Evolutionary conservation across 1,140 invertebrate species (phyloP), one percentile per base, ranked within the genome.

Genomic region (Dendroctonus ponderosae): DNA sequence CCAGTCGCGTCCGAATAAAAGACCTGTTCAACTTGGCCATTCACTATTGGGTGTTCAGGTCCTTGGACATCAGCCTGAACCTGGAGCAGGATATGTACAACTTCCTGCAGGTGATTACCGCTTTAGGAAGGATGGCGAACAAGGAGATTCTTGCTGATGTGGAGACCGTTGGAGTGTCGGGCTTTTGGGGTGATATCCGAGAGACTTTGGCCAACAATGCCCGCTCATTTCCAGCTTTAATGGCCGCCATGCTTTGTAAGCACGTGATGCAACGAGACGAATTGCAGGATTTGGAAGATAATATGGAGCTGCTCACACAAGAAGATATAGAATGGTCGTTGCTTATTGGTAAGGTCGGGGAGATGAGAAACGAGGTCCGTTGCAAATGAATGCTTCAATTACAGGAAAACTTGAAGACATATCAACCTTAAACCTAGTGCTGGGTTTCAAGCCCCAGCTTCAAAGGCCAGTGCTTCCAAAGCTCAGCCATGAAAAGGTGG

Each of bases 351-450:
- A 26, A 56, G 53, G 11, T 56, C 26, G 26, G 26, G 26, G 26
- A 1, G 26, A 26, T 26, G 26, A 26, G 26, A 26, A 26, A 26
- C 26, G 26, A 26, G 26, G 26, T 1, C 26, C 26, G 26, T 26
- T 26, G 26, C 1, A 26, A 26, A 26, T 26, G 26, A 3, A 52
- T 52, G n/a, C 5, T 52, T 52, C 15, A 52, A 11, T 62, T 62
- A 8, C 92, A 39, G 91, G 89, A 61, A 94, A 95, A 81, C 82
- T 97, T 62, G 94, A 97, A 77, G 93, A 96, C 79, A 85, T 96
- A 43, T 85, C 92, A 5, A 82, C 92, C 54, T 79, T 97, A 5
- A 88, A 88, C 71, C 87, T 88, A 44, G 81, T 88, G 57, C 76
- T 90, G 41, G 82, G 85, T 77, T 87, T 82, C 74, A 82, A 82